Evolutionary conservation across 2,888 invertebrate genomes (phyloP), one percentile per base, ranked within the genome.

Genomic region (Zeuzera pyrina): DNA sequence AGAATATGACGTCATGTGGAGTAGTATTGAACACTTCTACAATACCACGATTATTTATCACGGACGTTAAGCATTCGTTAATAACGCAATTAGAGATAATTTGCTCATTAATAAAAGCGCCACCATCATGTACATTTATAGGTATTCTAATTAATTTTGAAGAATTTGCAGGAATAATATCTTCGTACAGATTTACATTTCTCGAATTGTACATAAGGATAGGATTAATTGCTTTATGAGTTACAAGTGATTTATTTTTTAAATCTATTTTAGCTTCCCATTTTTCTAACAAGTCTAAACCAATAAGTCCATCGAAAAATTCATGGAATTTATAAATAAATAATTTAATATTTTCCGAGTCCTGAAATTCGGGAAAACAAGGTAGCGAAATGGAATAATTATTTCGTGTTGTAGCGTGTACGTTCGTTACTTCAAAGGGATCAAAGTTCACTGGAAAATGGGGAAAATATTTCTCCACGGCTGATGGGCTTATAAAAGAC

Each of bases 311-410:
- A 19, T 50, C 49, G 11, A 54, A 57, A 27, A 38, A 43, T 10
- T 52, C 26, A 31, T 57, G 53, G 31, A 54, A 53, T 19, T 36
- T 38, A 27, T 50, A 56, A 2, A 50, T 23, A 21, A 36, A 56
- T 2, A 52, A 32, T 1, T 27, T 51, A 0, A 49, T 33, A 10
- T 37, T 7, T 5, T 21, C 29, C 12, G 2, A 10, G 6, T 27
- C 28, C 7, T 41, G 38, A 30, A 45, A 43, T 25, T 47, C 47
- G 1, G 25, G 12, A 32, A 45, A 45, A 24, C 37, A 39, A 2
- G 40, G 57, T 24, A 53, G 2, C 0, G 39, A 46, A 8, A 54
- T 44, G 0, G 52, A 54, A 35, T 47, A 45, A 2, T 52, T 29
- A 14, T 38, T 48, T 5, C 39, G 13, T 15, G 25, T 46, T 0